These are phyloP conservation scores for Calonectris borealis DNA, from an alignment of 2,113 vertebrate species.

Conservation along the genomic window DNA sequence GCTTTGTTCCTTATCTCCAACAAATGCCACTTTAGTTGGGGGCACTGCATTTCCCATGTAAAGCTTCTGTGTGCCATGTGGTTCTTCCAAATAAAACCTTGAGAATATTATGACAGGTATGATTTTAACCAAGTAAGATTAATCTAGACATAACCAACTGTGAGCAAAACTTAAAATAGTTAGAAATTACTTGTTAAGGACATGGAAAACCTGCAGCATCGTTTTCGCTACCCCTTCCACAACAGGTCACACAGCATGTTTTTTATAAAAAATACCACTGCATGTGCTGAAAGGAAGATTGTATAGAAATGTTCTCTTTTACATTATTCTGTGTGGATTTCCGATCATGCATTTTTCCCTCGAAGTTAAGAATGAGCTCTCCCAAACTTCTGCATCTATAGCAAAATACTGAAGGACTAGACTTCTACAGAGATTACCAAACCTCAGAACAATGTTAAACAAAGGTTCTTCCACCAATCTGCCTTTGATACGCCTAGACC, in stretches of 20 bases:
- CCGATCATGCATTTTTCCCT: background rate
- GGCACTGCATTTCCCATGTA: constrained; percentile 80
- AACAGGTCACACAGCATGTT: background rate
- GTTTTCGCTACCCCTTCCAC: background rate
- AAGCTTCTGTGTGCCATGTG: constrained; percentile 82
- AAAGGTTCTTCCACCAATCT: background rate
- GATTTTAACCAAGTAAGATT: background rate
- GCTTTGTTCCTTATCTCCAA: constrained; percentile 90
- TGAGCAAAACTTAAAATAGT: background rate
- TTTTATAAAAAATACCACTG: background rate
- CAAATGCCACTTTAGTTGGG: constrained; percentile 80
- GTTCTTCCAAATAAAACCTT: constrained; percentile 90
- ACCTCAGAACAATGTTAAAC: background rate
- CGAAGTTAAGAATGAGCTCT: background rate
- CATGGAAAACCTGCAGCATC: background rate
- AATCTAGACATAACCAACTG: background rate
- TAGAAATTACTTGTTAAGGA: background rate
- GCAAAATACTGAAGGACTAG: background rate
- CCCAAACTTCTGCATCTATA: background rate
- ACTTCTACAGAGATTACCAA: background rate
- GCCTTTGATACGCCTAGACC: background rate
- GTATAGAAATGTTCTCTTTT: background rate
- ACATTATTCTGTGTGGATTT: background rate
- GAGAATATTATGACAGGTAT: background rate
- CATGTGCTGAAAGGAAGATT: background rate